Percentiles rank a stretch among this genome's conserved stretches.
Evolutionary conservation across 1,140 invertebrate species (phyloP).

Genomic region (Lepidurus couesii): DNA sequence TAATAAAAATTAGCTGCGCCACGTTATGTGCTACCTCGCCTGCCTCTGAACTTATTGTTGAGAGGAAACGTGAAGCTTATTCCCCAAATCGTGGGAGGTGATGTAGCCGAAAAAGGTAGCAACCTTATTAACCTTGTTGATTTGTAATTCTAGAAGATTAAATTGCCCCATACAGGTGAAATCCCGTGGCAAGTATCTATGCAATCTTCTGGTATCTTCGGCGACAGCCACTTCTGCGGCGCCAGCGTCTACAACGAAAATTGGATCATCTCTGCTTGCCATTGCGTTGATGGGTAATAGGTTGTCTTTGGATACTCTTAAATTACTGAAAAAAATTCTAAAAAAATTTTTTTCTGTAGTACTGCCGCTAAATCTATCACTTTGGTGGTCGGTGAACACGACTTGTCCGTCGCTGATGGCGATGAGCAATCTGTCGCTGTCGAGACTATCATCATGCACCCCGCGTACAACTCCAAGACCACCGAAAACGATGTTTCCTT

Average conservation of each 20-base stretch:
- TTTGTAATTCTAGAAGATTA: neutral
- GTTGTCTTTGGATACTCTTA: slow-evolving; percentile 31
- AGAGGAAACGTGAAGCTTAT: slow-evolving; percentile 26
- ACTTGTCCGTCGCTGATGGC: slow-evolving; percentile 39
- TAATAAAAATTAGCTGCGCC: neutral
- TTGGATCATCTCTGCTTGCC: slow-evolving; percentile 58
- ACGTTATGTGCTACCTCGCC: slow-evolving; percentile 25
- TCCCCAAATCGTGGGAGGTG: slow-evolving; percentile 33
- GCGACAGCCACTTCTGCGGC: slow-evolving; percentile 52
- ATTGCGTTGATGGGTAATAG: slow-evolving; percentile 54
- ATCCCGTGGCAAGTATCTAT: slow-evolving; percentile 31
- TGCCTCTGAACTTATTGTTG: slow-evolving; percentile 31
- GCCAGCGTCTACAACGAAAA: slow-evolving; percentile 54
- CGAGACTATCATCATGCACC: slow-evolving; percentile 42
- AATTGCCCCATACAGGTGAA: neutral
- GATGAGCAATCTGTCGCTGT: slow-evolving; percentile 36
- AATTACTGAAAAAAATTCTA: neutral
- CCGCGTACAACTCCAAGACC: slow-evolving; percentile 38
- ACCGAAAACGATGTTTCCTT: slow-evolving; percentile 41
- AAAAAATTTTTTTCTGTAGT: neutral
- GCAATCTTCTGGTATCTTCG: neutral
- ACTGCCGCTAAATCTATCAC: slow-evolving; percentile 31
- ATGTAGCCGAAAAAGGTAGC: slow-evolving; percentile 27
- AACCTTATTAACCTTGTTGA: slow-evolving; percentile 23
- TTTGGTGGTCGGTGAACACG: slow-evolving; percentile 42